Conservation (phyloP, 2,113 vertebrate species). For the Balaenoptera acutorostrata region DNA sequence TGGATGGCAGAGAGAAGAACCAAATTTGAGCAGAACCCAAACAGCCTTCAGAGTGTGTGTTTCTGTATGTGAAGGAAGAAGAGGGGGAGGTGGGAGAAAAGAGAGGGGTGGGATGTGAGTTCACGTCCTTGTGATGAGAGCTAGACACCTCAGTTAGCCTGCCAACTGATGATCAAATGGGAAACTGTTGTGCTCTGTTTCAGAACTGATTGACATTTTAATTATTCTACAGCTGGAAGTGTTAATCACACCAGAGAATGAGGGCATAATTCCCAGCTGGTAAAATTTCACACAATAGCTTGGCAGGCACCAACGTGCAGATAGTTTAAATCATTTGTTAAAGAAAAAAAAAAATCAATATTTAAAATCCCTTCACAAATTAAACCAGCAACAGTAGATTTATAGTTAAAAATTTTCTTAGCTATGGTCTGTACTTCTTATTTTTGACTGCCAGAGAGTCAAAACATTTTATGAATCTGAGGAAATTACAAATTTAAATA, state of each 20-base stretch:
- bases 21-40: neutral
- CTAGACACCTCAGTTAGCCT: constrained; percentile 43
- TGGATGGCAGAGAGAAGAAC: neutral
- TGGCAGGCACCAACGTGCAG: constrained; percentile 54
- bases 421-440: neutral
- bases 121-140: neutral
- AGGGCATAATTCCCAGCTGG: constrained; percentile 74
- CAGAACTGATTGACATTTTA: constrained; percentile 77
- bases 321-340: constrained; percentile 53
- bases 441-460: neutral
- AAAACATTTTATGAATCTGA: neutral
- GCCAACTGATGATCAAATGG: constrained; percentile 63
- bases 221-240: constrained; percentile 77
- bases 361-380: constrained; percentile 49
- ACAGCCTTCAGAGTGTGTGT: neutral
- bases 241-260: constrained; percentile 72
- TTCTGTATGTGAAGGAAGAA: neutral
- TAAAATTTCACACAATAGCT: constrained; percentile 66
- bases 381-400: neutral
- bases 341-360: neutral
- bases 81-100: neutral
- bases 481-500: constrained; percentile 26
- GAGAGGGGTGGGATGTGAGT: neutral
- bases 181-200: constrained; percentile 74
- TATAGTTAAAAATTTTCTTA: neutral